phyloP scores from a whole-genome alignment of 2,797 vertebrate genomes.

The Selene dorsalis region DNA sequence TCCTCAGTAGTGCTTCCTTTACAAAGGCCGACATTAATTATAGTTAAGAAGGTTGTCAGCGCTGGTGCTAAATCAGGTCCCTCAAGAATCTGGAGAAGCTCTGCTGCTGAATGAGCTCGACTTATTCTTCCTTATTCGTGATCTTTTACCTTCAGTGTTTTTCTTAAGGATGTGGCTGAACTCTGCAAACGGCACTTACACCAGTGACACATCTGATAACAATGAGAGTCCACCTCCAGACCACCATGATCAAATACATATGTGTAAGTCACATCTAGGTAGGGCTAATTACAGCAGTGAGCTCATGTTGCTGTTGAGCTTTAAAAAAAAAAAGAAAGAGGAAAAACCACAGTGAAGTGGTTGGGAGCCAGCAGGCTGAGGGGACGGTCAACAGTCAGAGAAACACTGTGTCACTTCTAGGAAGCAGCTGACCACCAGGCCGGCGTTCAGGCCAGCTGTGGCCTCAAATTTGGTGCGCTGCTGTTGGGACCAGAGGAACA shows the following conservation, averaged over 20 bases:
- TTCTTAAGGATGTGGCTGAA: conserved; percentile 2
- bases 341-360: conserved; percentile 56
- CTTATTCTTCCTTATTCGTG: not conserved
- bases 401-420: conserved; percentile 78
- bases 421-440: conserved; percentile 72
- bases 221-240: not conserved
- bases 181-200: not conserved
- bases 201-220: conserved; percentile 14
- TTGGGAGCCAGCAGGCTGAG: conserved; percentile 53
- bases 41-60: not conserved
- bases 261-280: conserved; percentile 41
- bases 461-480: conserved; percentile 54
- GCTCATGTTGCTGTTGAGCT: conserved; percentile 65
- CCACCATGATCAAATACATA: conserved; percentile 42
- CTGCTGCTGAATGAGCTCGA: not conserved
- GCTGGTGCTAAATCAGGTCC: not conserved
- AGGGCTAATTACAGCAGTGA: conserved; percentile 61
- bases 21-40: not conserved
- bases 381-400: conserved; percentile 67
- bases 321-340: conserved; percentile 33
- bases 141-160: conserved; percentile 19
- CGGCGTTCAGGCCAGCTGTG: conserved; percentile 53
- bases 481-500: conserved; percentile 59
- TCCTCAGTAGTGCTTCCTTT: too few relatives aligned
- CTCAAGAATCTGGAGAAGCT: not conserved